These are phyloP conservation scores for Lithophane ornitopus DNA, from an alignment of 2,888 invertebrate species.

Conservation along the genomic window DNA sequence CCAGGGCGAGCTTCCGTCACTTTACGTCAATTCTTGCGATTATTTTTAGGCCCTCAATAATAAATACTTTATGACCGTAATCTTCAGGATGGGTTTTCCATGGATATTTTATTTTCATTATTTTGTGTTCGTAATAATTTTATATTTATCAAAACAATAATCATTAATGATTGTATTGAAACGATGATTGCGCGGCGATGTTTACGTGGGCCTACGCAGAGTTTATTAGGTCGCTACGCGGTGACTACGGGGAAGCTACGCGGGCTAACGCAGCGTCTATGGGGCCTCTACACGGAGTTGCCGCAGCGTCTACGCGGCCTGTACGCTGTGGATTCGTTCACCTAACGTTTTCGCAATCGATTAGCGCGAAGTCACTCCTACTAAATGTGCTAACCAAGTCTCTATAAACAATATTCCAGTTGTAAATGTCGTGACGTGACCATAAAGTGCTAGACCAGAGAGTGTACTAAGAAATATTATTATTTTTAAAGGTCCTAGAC, in stretches of 20 bases:
- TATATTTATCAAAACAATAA: not conserved
- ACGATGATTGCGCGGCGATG: not conserved
- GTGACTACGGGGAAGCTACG: too few species aligned
- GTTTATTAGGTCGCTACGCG: not conserved
- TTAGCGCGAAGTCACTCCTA: not conserved
- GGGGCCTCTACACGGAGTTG: not conserved
- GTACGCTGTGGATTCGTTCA: not conserved
- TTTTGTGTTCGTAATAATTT: not conserved
- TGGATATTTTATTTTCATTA: not conserved
- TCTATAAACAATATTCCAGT: constrained; percentile 5
- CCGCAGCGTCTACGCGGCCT: not conserved
- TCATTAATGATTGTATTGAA: not conserved
- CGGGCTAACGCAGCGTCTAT: not conserved
- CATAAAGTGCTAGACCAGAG: constrained; percentile 23
- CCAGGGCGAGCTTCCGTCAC: not conserved
- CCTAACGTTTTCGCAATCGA: not conserved
- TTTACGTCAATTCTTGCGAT: not conserved
- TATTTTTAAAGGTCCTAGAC: constrained; percentile 13
- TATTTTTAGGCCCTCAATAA: not conserved
- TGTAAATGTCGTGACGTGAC: constrained; percentile 52
- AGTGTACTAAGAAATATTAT: constrained; percentile 23
- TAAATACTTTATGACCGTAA: not conserved
- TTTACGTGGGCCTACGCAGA: not conserved
- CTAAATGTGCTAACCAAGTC: constrained; percentile 3
- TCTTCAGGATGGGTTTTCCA: not conserved